A percentile compares a stretch with the other conserved stretches of the same genome.
Conservation (phyloP, 2,113 vertebrate genomes). For the Bos javanicus region DNA sequence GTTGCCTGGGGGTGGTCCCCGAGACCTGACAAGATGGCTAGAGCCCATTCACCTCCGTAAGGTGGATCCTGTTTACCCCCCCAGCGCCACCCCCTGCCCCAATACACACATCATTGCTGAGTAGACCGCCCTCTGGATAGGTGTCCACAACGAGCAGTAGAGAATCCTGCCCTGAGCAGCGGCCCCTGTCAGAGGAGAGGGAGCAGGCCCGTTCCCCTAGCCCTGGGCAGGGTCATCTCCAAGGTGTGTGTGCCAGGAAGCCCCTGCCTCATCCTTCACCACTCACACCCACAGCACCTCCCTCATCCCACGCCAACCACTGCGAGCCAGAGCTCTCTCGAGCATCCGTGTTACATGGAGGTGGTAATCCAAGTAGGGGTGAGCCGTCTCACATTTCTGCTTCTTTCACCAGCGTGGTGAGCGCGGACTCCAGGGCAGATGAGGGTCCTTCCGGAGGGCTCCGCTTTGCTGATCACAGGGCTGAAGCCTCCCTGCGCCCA, state of each 20-base stretch:
- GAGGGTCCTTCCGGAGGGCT: not conserved
- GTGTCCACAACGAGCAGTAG: not conserved
- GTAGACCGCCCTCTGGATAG: not conserved
- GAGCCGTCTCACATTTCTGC: not conserved
- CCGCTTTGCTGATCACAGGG: not conserved
- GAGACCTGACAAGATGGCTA: not conserved
- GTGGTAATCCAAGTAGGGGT: not conserved
- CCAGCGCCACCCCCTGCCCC: fast-evolving
- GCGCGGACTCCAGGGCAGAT: not conserved
- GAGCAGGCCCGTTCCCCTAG: not conserved
- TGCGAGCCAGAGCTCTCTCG: fast-evolving
- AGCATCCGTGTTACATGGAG: not conserved
- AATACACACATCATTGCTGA: not conserved
- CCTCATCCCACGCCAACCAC: not conserved
- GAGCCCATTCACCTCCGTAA: not conserved
- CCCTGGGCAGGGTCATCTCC: not conserved
- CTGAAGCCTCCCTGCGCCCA: not conserved
- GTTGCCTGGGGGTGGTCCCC: not conserved
- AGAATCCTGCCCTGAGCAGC: not conserved
- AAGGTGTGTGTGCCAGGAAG: not conserved
- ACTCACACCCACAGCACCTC: not conserved
- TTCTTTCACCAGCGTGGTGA: not conserved
- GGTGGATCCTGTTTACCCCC: not conserved
- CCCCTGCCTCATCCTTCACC: not conserved
- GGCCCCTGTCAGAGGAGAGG: not conserved